These are phyloP conservation scores for Syritta pipiens DNA, from an alignment of 2,888 invertebrate species.

Conservation along the genomic window DNA sequence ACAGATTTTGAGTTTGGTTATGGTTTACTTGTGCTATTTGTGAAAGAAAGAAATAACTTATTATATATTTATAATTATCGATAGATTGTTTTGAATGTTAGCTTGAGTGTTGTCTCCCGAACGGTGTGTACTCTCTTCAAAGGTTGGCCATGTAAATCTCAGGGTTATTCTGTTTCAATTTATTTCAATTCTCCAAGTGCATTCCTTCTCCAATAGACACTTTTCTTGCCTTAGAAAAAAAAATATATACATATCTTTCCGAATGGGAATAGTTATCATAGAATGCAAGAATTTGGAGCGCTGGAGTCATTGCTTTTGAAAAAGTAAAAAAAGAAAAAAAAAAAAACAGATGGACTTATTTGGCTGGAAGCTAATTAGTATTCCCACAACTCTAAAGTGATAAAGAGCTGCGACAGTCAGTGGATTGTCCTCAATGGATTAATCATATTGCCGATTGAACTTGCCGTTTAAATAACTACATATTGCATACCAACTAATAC, in stretches of 20 bases:
- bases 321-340: slow-evolving; percentile 14
- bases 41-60: neutral
- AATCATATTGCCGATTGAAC: slow-evolving; percentile 9
- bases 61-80: slow-evolving; percentile 9
- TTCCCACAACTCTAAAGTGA: slow-evolving; percentile 27
- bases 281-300: slow-evolving; percentile 10
- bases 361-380: slow-evolving; percentile 52
- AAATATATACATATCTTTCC: too few relatives aligned
- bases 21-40: slow-evolving; percentile 24
- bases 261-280: neutral
- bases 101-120: neutral
- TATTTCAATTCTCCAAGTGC: slow-evolving; percentile 16
- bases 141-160: too few relatives aligned
- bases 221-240: too few relatives aligned
- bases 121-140: too few relatives aligned
- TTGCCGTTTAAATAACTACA: neutral
- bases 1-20: slow-evolving; percentile 49
- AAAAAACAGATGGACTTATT: slow-evolving; percentile 48
- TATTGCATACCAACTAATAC: neutral
- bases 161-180: slow-evolving; percentile 8
- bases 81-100: slow-evolving; percentile 7
- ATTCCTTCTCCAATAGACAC: too few relatives aligned
- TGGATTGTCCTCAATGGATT: slow-evolving; percentile 11
- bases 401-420: slow-evolving; percentile 16
- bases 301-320: slow-evolving; percentile 20